Base-by-base conservation (phyloP, 2,888 invertebrate genomes). In the Rhamnusium bicolor region DNA sequence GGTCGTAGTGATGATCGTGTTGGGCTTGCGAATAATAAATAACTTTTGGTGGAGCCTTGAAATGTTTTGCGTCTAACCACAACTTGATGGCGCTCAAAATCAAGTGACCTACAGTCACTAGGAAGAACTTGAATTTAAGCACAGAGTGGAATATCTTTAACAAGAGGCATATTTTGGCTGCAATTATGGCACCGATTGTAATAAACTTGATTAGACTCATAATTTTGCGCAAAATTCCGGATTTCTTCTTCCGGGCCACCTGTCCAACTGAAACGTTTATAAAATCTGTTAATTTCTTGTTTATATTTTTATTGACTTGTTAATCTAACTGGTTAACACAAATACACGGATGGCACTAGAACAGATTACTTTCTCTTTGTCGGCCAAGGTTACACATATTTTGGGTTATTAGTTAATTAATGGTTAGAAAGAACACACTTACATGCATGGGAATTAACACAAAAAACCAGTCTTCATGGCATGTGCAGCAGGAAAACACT, bases 1-100 rank as follows among this genome's bases (percentile, higher is more conserved):
- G 92, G 62, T 87, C 92, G 83, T 40, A 40, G 4, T 40, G 40
- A 4, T 40, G 40, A 4, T 95, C 94, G 79, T 94, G 94, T 83
- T 95, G 94, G 88, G 94, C 94, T 83, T 95, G 94, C 84, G 94
- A 94, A 86, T 94, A 94, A 86, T 94, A 94, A 82, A 94, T 92
- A 75, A 94, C 93, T 90, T 95, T 94, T 78, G 93, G 92, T 0
- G 94, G 94, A 60, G 89, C 89, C 63, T 91, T 90, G 0, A 88
- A 89, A 61, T 93, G 92, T 86, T 94, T 95, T 62, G 94, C 82
- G 73, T 94, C 94, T 16, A 94, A 88, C 92, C 94, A 95, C 85
- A 95, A 92, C 60, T 93, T 90, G 0, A 92, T 92, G 54, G 93
- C 88, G 87, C 94, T 94, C 82, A 95, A 90, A 3, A 92, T 87